Evolutionary conservation across 2,888 invertebrate genomes (phyloP), one percentile per base, ranked within the genome.

Genomic region (Napeogenes inachia): DNA sequence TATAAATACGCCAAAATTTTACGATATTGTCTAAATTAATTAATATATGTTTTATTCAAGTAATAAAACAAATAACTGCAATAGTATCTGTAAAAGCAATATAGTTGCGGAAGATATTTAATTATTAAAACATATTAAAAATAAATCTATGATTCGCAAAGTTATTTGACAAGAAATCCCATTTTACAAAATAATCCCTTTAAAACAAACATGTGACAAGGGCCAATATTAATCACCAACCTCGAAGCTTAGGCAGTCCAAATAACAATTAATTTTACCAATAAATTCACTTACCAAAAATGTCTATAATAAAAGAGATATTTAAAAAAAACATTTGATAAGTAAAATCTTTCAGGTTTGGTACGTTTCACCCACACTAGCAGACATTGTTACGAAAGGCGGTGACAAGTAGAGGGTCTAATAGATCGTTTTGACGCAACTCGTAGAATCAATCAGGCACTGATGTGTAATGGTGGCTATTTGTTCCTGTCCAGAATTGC

Each of bases 401-500:
- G 62, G 66, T 64, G 65, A 63, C 64, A 64, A 71, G 64, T 62
- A 70, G 71, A 66, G 71, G 75, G 68, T 70, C 69, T 70, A 74
- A 73, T 71, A 71, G 72, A 66, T 65, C 71, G 68, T 75, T 75
- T 77, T 75, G 77, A 81, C 77, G 74, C 69, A 30, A 50, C 50
- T 50, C 21, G 30, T 66, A 63, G 72, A 81, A 87, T 89, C 84
- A 79, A 86, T 89, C 86, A 84, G 74, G 70, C 69, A 71, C 74
- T 77, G 77, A 80, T 85, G 77, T 82, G 80, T 85, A 87, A 86
- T 87, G 77, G 81, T 76, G 73, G 75, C 82, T 82, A 88, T 89
- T 86, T 85, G 83, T 89, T 80, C 73, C 69, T 79, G 85, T 86
- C 87, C 74, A 72, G 79, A 78, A 80, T 79, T 87, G 85, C 85